Conservation (phyloP, 2,797 vertebrate species). For the Sarcoramphus papa region DNA sequence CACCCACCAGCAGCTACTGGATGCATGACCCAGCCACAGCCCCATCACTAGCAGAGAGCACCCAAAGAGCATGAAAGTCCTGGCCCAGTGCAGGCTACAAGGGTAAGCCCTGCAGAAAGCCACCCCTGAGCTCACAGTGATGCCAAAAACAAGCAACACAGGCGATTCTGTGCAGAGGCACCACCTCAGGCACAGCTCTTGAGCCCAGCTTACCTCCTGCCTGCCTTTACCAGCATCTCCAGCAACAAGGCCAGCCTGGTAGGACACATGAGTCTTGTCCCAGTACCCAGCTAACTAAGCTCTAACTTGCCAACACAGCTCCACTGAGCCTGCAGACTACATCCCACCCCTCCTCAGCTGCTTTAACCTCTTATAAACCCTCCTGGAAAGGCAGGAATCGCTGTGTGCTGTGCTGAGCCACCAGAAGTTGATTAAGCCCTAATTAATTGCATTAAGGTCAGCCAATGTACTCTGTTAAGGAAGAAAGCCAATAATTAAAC, state of each 20-base stretch:
- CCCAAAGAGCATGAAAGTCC: accelerated
- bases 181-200: background rate
- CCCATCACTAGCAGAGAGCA: background rate
- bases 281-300: accelerated
- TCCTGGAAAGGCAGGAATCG: conserved; percentile 24
- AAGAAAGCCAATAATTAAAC: conserved; percentile 61
- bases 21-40: background rate
- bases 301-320: accelerated
- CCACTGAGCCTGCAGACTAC: accelerated
- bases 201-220: background rate
- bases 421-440: conserved; percentile 63
- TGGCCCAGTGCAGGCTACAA: background rate
- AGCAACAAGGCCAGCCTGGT: background rate
- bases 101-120: background rate
- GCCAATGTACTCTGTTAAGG: conserved; percentile 56
- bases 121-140: accelerated
- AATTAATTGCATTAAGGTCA: conserved; percentile 66
- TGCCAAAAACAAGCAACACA: background rate
- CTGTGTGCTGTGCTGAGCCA: conserved; percentile 24
- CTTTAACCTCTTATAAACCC: conserved; percentile 29
- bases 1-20: background rate
- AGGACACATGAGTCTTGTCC: accelerated
- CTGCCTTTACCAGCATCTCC: background rate
- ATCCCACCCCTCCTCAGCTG: background rate
- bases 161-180: background rate